Percentiles rank a stretch among this genome's conserved stretches.
Evolutionary conservation across 2,797 vertebrate species (phyloP).

Genomic region (Nasua narica): DNA sequence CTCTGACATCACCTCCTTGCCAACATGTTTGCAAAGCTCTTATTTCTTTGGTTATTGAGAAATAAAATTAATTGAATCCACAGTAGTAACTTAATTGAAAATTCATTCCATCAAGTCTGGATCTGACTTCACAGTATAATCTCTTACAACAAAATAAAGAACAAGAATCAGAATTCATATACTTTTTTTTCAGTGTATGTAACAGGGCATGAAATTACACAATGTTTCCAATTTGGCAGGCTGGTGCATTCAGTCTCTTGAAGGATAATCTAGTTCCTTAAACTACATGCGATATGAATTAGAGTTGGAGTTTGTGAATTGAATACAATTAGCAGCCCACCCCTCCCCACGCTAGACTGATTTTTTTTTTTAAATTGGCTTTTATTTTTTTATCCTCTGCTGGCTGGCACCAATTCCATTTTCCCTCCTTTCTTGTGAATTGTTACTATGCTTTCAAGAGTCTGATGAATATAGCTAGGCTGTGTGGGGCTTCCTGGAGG

Average conservation of each 20-base stretch:
- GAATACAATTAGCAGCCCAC: neutral
- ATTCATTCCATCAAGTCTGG: constrained; percentile 25
- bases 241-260: constrained; percentile 35
- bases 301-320: constrained; percentile 41
- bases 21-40: neutral
- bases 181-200: neutral
- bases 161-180: constrained; percentile 41
- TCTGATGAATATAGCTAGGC: neutral
- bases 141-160: constrained; percentile 39
- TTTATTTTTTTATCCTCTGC: accelerated
- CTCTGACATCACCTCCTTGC: neutral
- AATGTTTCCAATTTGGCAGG: constrained; percentile 46
- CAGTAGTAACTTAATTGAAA: constrained; percentile 59
- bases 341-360: neutral
- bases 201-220: constrained; percentile 59
- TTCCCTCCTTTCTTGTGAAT: neutral
- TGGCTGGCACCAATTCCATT: neutral
- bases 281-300: constrained; percentile 24
- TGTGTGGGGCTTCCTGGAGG: neutral
- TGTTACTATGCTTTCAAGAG: neutral
- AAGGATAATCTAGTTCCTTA: constrained; percentile 49
- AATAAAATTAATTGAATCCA: constrained; percentile 48
- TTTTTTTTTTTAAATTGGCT: constrained; percentile 52
- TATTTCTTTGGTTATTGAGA: constrained; percentile 49
- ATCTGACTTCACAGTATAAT: constrained; percentile 34